Conservation (phyloP, 37 sponge, comb jelly and placozoan genomes). For the Oopsacas minuta region DNA sequence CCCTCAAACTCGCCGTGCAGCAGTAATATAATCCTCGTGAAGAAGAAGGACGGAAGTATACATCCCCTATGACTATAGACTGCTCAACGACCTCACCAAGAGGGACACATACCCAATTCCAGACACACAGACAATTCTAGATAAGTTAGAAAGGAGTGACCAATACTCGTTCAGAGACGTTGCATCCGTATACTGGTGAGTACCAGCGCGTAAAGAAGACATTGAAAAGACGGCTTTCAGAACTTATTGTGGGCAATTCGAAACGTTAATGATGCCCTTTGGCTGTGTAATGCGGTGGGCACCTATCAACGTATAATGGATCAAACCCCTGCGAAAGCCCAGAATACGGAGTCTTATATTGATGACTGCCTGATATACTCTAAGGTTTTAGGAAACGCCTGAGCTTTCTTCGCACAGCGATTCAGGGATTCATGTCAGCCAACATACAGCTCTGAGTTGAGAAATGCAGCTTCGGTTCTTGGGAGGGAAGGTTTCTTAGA, state of each 20-base stretch:
- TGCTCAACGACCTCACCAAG: constrained; percentile 23
- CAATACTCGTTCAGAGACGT: constrained; percentile 46
- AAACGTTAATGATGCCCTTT: constrained; percentile 51
- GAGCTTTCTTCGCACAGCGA: constrained; percentile 11
- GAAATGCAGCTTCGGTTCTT: constrained; percentile 19
- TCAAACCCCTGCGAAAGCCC: constrained; percentile 12
- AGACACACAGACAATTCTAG: constrained; percentile 16
- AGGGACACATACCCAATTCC: constrained; percentile 21
- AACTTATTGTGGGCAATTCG: constrained; percentile 40
- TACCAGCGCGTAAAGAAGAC: constrained; percentile 22
- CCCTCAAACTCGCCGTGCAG: constrained; percentile 21
- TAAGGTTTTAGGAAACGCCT: not conserved
- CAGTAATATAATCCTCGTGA: constrained; percentile 23
- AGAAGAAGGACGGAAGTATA: constrained; percentile 23
- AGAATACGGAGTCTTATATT: not conserved
- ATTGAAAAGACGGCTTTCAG: constrained; percentile 48
- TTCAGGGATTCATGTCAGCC: not conserved
- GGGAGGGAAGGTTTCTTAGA: constrained; percentile 20
- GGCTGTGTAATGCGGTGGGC: constrained; percentile 39
- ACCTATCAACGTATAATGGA: constrained; percentile 50
- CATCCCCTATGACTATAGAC: constrained; percentile 38
- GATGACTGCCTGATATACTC: constrained; percentile 33
- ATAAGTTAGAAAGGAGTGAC: not conserved
- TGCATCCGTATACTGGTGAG: constrained; percentile 52
- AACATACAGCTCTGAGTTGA: not conserved